Conservation (phyloP, 2,888 invertebrate genomes). For the Phanerotoma sp. region DNA sequence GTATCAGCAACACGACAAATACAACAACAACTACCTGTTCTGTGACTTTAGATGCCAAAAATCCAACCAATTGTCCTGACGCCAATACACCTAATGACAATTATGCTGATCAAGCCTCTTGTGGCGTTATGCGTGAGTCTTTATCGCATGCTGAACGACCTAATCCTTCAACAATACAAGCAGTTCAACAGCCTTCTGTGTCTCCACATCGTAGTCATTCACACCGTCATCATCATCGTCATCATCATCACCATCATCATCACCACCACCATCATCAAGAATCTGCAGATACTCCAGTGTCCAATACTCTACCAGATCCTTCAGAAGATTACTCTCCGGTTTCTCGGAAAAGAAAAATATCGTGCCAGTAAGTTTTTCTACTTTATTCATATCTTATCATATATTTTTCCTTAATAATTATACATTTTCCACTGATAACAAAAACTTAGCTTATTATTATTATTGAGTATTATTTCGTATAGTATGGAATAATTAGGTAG, state of each 20-base stretch:
- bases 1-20: conserved; percentile 33
- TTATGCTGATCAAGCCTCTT: too few species aligned
- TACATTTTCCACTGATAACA: neutral
- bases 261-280: conserved; percentile 31
- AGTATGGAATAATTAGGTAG: too few species aligned
- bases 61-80: neutral
- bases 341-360: conserved; percentile 59
- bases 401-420: neutral
- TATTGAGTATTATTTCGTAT: too few species aligned
- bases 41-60: neutral
- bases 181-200: conserved; percentile 17
- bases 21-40: conserved; percentile 4
- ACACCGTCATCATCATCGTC: conserved; percentile 34
- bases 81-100: neutral
- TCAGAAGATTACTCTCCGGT: conserved; percentile 38
- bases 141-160: neutral
- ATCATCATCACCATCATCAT: conserved; percentile 38
- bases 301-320: conserved; percentile 29
- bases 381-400: conserved; percentile 2
- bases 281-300: conserved; percentile 27
- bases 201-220: conserved; percentile 8
- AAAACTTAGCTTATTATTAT: too few species aligned
- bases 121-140: neutral
- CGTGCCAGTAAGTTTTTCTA: conserved; percentile 58
- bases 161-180: conserved; percentile 2